Conservation (phyloP, 2,888 invertebrate species). For the Chrysomela aeneicollis region DNA sequence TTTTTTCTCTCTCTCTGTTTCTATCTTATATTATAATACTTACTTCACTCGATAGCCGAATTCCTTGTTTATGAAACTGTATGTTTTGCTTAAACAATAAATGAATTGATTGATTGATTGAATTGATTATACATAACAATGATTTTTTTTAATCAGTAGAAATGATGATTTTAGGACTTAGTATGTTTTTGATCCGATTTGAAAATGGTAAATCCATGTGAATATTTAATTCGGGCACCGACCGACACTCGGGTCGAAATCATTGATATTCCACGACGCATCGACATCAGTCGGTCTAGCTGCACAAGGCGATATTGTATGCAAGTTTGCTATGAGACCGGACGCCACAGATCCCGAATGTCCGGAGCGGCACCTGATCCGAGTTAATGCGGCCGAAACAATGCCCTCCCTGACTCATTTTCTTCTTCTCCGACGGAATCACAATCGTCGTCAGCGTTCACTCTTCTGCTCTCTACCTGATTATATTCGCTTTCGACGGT, state of each 20-base stretch:
- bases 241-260: background rate
- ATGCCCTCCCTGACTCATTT: conserved; percentile 32
- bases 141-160: no score
- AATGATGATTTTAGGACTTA: no score
- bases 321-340: conserved; percentile 38
- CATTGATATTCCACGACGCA: conserved; percentile 17
- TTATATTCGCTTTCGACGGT: conserved; percentile 6
- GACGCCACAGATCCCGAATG: conserved; percentile 43
- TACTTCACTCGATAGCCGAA: no score
- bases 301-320: conserved; percentile 33
- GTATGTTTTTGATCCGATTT: no score
- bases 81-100: no score
- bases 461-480: background rate
- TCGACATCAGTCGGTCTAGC: background rate
- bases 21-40: no score
- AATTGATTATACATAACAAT: no score
- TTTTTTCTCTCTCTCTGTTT: no score
- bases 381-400: conserved; percentile 36
- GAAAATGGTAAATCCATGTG: no score
- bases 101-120: no score
- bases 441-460: conserved; percentile 8
- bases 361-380: conserved; percentile 41
- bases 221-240: no score
- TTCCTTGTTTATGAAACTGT: no score
- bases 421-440: conserved; percentile 13